These are phyloP conservation scores for Chrysochloris asiatica DNA, from an alignment of 2,113 vertebrate species.

Conservation along the genomic window DNA sequence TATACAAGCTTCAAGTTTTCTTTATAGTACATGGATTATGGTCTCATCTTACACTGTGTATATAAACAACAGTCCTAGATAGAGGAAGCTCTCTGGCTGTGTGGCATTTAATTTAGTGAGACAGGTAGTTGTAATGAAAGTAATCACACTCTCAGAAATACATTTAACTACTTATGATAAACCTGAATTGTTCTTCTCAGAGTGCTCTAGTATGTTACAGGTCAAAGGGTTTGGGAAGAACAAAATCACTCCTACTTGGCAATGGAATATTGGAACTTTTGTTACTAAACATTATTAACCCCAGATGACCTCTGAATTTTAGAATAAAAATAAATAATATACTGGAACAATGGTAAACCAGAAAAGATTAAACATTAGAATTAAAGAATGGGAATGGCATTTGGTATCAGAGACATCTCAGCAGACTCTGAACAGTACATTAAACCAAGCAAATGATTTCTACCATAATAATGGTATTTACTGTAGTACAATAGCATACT, in stretches of 20 bases:
- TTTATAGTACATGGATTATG: not conserved
- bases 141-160: not conserved
- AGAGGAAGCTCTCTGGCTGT: not conserved
- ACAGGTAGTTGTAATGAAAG: not conserved
- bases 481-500: constrained; percentile 76
- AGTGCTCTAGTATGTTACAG: not conserved
- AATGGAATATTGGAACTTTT: constrained; percentile 60
- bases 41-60: not conserved
- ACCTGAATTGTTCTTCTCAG: not conserved
- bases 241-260: not conserved
- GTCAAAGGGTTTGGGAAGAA: constrained; percentile 25
- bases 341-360: constrained; percentile 79
- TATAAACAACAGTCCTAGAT: not conserved
- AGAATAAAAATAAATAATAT: constrained; percentile 81
- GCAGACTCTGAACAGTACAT: constrained; percentile 72
- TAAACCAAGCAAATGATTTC: constrained; percentile 79
- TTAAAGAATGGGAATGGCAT: constrained; percentile 78
- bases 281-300: constrained; percentile 79
- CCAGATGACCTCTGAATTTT: constrained; percentile 65
- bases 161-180: not conserved
- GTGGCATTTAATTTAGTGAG: not conserved
- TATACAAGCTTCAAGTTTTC: not conserved
- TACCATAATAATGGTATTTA: constrained; percentile 82
- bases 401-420: constrained; percentile 74
- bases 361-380: constrained; percentile 83